Evolutionary conservation across 2,797 vertebrate genomes (phyloP), one percentile per base, ranked within the genome.

Genomic region (Protonibea diacanthus): DNA sequence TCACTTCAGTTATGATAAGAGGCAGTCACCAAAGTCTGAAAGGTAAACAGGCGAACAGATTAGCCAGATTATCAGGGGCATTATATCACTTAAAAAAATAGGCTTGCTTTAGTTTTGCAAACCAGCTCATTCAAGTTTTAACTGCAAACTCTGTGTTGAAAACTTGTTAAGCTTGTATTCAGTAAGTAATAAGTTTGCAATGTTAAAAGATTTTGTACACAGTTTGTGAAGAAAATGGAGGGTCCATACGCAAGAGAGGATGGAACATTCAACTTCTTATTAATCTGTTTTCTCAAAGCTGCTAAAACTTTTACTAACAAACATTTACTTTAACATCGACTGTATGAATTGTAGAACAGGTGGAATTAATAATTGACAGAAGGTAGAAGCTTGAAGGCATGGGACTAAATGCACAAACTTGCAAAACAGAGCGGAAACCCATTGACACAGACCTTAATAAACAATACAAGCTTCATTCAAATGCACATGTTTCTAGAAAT

Each of bases 211-310:
- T 47, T 57, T 47, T n/a, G 53, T 21, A 48, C 23, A 48, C 25
- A 47, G 23, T 52, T 17, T 52, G 48, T 49, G 14, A n/a, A 52
- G 63, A 40, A 52, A 52, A 12, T 12, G 6, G 44, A 29, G 33
- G 25, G n/a, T 64, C n/a, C 11, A 14, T 13, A 44, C 33, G 5
- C 11, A 52, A 51, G 18, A 55, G 38, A 18, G 27, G 7, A 2
- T n/a, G 29, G 18, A 11, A 58, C 29, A n/a, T 44, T 44, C 12
- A 44, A 14, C 11, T 51, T 44, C 44, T 62, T 21, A 29, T 10
- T 20, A 63, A 52, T 66, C 29, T 52, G 29, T 51, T 66, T 66
- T 21, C n/a, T 40, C 33, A 53, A 23, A 11, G n/a, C 48, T 23
- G n/a, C n/a, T 66, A 3, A 52, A 52, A 52, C n/a, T 47, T 33